A percentile compares a stretch with the other conserved stretches of the same genome.
These are phyloP conservation scores for Malurus cyaneus DNA, from an alignment of 2,113 vertebrate species.

Conservation along the genomic window DNA sequence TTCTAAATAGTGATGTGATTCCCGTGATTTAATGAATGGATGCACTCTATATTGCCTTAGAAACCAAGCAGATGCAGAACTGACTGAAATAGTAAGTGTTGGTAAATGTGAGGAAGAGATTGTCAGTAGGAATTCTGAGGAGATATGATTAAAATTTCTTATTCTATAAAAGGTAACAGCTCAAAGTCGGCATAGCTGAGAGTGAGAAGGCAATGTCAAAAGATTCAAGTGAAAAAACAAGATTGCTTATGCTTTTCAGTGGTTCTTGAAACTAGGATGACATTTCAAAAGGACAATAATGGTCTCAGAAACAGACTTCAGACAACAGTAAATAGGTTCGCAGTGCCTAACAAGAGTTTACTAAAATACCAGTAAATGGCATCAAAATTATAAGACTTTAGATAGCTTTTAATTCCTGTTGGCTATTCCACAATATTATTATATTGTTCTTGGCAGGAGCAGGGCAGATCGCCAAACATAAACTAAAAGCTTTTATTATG, in stretches of 20 bases:
- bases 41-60: conserved; percentile 2
- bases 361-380: background rate
- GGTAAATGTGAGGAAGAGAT: conserved; percentile 7
- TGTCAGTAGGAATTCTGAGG: background rate
- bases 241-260: background rate
- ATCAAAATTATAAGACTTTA: background rate
- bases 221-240: background rate
- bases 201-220: background rate
- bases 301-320: background rate
- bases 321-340: background rate
- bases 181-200: background rate
- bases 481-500: background rate
- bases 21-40: background rate
- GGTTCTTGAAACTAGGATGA: background rate
- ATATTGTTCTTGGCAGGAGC: background rate
- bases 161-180: background rate
- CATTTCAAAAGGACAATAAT: background rate
- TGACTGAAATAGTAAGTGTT: background rate
- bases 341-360: background rate
- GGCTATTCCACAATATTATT: background rate
- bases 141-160: background rate
- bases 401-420: background rate
- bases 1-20: background rate
- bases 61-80: conserved; percentile 16
- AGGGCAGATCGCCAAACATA: background rate